Evolutionary conservation across 2,888 invertebrate species (phyloP).

Genomic region (Ditula angustiorana): DNA sequence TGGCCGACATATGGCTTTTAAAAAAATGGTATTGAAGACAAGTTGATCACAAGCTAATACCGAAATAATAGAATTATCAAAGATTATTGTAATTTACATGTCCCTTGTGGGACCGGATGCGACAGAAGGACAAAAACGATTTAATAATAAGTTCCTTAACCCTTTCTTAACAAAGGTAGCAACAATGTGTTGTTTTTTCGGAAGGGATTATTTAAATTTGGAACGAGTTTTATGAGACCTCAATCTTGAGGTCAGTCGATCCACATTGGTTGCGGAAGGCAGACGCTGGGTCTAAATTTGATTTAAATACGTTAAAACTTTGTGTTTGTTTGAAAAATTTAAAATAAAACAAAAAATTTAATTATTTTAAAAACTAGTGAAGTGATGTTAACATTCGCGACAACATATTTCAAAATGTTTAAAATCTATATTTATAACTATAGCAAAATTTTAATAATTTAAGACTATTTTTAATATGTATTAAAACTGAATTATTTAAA

Average conservation of each 20-base stretch:
- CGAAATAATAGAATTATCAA: constrained; percentile 83
- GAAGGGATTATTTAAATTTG: constrained; percentile 80
- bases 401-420: neutral
- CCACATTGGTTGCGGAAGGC: constrained; percentile 65
- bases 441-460: neutral
- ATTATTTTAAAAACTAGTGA: constrained; percentile 3
- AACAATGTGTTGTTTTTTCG: constrained; percentile 80
- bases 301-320: constrained; percentile 30
- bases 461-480: neutral
- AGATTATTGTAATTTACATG: constrained; percentile 83
- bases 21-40: constrained; percentile 68
- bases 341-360: neutral
- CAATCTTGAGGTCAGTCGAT: constrained; percentile 77
- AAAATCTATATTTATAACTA: neutral
- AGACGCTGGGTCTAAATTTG: constrained; percentile 59
- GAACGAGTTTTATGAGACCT: constrained; percentile 75
- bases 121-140: constrained; percentile 83
- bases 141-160: constrained; percentile 84
- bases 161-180: constrained; percentile 82
- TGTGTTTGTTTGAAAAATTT: neutral
- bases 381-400: constrained; percentile 1
- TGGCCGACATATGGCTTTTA: constrained; percentile 50
- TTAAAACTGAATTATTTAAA: neutral
- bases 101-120: constrained; percentile 80
- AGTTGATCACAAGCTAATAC: constrained; percentile 78